A percentile compares a stretch with the other conserved stretches of the same genome.
phyloP scores from a whole-genome alignment of 2,888 invertebrate species.

The Reticulitermes lucifugus region DNA sequence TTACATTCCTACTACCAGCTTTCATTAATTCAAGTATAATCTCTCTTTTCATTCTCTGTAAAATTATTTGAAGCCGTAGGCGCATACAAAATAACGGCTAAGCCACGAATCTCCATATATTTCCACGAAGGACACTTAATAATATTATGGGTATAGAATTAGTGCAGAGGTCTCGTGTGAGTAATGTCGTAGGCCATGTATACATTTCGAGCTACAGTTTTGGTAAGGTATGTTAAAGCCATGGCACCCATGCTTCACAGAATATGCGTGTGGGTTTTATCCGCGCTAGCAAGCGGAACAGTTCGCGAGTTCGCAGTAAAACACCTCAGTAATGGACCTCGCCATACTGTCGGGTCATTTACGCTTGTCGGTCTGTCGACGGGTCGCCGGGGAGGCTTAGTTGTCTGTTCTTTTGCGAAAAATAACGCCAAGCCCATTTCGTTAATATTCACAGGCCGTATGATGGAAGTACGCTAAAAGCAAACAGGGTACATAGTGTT shows the following conservation, averaged over 20 bases:
- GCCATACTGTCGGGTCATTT: not conserved
- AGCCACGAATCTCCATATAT: not conserved
- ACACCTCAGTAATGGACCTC: not conserved
- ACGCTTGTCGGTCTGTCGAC: not conserved
- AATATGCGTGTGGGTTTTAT: no score
- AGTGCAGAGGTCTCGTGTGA: not conserved
- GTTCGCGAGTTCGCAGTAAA: no score
- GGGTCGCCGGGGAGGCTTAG: conserved; percentile 26
- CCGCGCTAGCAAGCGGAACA: no score
- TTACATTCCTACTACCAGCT: not conserved
- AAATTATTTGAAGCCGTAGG: not conserved
- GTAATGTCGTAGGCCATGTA: not conserved
- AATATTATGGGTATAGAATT: not conserved
- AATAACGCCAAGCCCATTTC: conserved; percentile 8
- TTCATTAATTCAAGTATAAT: not conserved
- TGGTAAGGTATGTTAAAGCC: no score
- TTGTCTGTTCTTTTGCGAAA: not conserved
- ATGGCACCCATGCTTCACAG: no score
- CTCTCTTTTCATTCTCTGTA: not conserved
- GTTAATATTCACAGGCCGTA: not conserved
- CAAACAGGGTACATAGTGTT: no score
- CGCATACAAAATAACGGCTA: not conserved
- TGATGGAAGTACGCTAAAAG: not conserved
- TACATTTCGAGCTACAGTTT: no score
- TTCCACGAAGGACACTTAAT: not conserved